A percentile compares a stretch with the other conserved stretches of the same genome.
These are phyloP conservation scores for Porites cylindrica DNA, from an alignment of 92 coral and sea anemone genomes.

Conservation along the genomic window DNA sequence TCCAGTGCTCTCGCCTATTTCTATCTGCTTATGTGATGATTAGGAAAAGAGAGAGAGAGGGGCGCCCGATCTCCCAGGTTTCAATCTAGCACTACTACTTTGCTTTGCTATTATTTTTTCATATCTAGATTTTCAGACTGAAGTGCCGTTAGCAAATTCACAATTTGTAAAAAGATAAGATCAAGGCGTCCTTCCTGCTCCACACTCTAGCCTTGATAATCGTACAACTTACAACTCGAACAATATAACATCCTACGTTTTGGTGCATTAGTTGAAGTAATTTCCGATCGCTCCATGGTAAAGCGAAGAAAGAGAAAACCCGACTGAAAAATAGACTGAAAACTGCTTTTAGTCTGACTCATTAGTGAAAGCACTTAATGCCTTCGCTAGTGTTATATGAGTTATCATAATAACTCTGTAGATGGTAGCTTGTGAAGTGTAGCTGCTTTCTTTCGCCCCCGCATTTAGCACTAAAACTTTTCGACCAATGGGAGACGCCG, in stretches of 20 bases:
- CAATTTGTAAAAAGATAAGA: background rate
- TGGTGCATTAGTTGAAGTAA: background rate
- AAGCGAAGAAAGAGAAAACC: background rate
- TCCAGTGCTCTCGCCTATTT: no score
- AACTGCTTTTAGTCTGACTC: no score
- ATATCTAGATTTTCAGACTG: background rate
- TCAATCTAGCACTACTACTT: no score
- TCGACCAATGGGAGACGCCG: no score
- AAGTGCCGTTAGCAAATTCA: constrained; percentile 15
- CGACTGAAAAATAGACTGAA: no score
- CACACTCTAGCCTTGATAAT: background rate
- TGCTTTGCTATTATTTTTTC: no score
- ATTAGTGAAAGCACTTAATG: no score
- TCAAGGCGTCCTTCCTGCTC: constrained; percentile 3
- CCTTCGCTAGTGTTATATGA: no score
- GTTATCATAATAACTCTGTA: no score
- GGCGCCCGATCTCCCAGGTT: background rate
- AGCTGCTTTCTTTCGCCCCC: background rate
- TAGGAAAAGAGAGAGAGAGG: no score
- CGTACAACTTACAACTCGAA: background rate
- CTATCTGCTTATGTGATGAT: no score
- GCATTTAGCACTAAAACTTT: no score
- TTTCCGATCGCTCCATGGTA: constrained; percentile 6
- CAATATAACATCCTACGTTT: constrained; percentile 31
- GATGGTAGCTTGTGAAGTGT: background rate